Percentiles rank a stretch among this genome's conserved stretches.
Conservation (phyloP, 2,888 invertebrate species). For the Drosophila ustulata region DNA sequence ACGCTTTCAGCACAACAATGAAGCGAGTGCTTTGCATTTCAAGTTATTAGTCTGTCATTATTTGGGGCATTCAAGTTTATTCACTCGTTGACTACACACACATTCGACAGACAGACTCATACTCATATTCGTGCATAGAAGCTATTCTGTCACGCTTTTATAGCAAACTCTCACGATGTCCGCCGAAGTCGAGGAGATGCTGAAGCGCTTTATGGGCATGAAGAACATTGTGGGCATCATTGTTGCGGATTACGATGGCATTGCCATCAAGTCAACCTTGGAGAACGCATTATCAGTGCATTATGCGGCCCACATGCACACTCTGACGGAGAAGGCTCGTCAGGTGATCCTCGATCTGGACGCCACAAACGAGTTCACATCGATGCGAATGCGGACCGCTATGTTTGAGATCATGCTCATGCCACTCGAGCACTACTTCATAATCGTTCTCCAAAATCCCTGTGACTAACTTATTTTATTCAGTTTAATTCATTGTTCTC, state of each 20-base stretch:
- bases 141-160: neutral
- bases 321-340: constrained; percentile 58
- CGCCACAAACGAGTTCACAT: constrained; percentile 65
- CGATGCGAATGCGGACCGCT: constrained; percentile 61
- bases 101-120: neutral
- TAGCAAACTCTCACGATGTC: constrained; percentile 47
- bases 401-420: constrained; percentile 58
- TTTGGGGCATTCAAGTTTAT: constrained; percentile 7
- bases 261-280: constrained; percentile 69
- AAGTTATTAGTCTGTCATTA: constrained; percentile 1
- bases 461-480: constrained; percentile 43
- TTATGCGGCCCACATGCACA: constrained; percentile 60
- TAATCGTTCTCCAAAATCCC: constrained; percentile 57
- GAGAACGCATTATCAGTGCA: constrained; percentile 57
- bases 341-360: constrained; percentile 67
- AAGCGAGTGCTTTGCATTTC: constrained; percentile 1
- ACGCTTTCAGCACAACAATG: neutral
- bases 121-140: neutral
- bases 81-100: constrained; percentile 6
- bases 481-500: too few species aligned
- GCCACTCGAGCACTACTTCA: constrained; percentile 56
- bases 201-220: constrained; percentile 55
- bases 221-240: constrained; percentile 65
- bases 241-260: constrained; percentile 66
- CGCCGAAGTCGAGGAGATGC: constrained; percentile 67